Base-by-base conservation (phyloP, 2,797 vertebrate species). In the Salmo trutta region DNA sequence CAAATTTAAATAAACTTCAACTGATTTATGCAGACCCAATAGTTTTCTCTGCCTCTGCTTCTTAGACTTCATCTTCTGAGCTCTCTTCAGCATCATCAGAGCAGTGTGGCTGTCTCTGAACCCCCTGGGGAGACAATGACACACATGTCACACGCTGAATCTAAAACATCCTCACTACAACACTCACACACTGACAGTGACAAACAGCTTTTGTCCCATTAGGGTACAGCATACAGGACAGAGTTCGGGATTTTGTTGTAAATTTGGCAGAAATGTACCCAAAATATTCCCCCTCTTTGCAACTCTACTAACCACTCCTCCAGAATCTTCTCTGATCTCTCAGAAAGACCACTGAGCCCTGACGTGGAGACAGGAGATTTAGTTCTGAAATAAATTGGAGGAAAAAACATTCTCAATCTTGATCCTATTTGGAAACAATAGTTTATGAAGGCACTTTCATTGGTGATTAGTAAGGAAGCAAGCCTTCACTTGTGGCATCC, bases 81-180 rank as follows among this genome's bases (percentile, higher is more conserved):
- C 97, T 88, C 97, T 96, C 89, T 95, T 98, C 74, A 99, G 90
- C 95, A 99, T 96, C 75, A 96, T 90, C 16, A 94, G 93, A 75
- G 96, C 96, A 53, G 97, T 98, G 81, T 91, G 91, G 79, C 92
- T 89, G 82, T 96, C 87, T 16, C 93, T 95, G 90, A 99, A 95
- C 64, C 97, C 97, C 98, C 97, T 98, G 78, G 15, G 80, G 78
- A 82, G 72, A 73, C 8, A 66, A 24, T 4, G 4, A 81, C 17
- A 77, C 15, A 71, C 56, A 21, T 14, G 1, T 56, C 33, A 74
- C 24, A 24, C 29, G 67, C 5, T 70, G 56, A 73, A 56, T 75
- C 7, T 4, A 15, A 7, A 24, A 29, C 59, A 74, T 36, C 77
- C n/a, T 41, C 59, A 1, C 31, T 73, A 15, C 66, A 17, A 65